phyloP scores from a whole-genome alignment of 2,888 invertebrate genomes.

The Noctua comes region DNA sequence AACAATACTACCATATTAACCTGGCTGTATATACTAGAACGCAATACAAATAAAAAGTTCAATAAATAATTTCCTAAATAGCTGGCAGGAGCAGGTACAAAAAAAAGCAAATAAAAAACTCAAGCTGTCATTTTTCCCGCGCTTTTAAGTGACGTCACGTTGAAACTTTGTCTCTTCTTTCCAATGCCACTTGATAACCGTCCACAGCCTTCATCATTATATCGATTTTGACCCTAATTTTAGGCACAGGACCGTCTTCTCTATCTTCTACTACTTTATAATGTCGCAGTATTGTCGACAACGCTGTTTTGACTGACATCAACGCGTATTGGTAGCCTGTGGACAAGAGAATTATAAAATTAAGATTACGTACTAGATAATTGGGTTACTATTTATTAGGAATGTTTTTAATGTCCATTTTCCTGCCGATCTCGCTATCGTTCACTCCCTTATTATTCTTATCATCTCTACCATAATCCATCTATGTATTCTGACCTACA shows the following conservation, averaged over 20 bases:
- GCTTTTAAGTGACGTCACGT: slow-evolving; percentile 7
- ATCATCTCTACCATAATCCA: not conserved
- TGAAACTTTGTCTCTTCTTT: slow-evolving; percentile 66
- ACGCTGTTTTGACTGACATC: slow-evolving; percentile 83
- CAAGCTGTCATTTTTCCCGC: slow-evolving; percentile 5
- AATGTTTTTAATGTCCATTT: not conserved
- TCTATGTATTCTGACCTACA: not conserved
- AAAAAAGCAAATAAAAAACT: not conserved
- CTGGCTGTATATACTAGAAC: slow-evolving; percentile 27
- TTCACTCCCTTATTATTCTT: not conserved
- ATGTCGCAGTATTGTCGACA: slow-evolving; percentile 75
- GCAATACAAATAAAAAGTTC: slow-evolving; percentile 13
- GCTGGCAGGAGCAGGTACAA: not conserved
- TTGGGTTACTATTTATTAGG: not conserved
- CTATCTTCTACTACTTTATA: slow-evolving; percentile 76
- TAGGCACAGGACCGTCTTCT: slow-evolving; percentile 75
- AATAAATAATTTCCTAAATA: not conserved
- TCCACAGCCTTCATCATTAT: slow-evolving; percentile 87
- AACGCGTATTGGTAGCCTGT: slow-evolving; percentile 86
- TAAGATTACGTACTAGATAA: not conserved
- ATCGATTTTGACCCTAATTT: slow-evolving; percentile 82
- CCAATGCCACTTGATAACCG: slow-evolving; percentile 78
- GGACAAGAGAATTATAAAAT: slow-evolving; percentile 36
- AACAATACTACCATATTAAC: slow-evolving; percentile 16
- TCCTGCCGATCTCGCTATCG: not conserved